Conservation (phyloP, 2,797 vertebrate genomes). For the Halcyon chelicuti region DNA sequence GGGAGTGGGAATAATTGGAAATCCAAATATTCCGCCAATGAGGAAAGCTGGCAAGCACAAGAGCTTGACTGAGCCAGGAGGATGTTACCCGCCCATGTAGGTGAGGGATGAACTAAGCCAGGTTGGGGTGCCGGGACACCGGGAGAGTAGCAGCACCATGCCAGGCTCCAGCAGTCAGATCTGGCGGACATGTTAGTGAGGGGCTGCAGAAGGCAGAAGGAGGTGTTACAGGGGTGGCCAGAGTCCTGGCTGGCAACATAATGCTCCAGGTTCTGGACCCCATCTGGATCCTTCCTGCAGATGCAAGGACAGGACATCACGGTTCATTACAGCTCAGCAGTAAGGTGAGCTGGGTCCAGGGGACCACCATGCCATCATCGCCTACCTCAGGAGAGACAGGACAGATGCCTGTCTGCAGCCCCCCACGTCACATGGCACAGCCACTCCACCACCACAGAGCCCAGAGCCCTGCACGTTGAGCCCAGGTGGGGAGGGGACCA, state of each 20-base stretch:
- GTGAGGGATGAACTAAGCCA: not conserved
- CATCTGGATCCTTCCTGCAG: rapidly evolving
- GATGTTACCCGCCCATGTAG: not conserved
- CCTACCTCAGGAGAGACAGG: not conserved
- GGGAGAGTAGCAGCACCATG: rapidly evolving
- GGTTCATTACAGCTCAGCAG: not conserved
- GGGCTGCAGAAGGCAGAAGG: not conserved
- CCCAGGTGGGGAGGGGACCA: too few relatives aligned
- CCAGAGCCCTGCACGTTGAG: rapidly evolving
- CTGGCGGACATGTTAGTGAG: rapidly evolving
- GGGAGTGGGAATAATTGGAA: conserved; percentile 9
- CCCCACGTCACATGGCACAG: not conserved
- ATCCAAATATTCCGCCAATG: not conserved
- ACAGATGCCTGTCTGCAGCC: not conserved
- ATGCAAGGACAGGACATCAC: rapidly evolving
- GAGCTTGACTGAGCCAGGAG: not conserved
- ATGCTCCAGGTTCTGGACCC: not conserved
- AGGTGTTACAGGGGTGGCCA: rapidly evolving
- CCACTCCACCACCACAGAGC: rapidly evolving
- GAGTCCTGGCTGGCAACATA: not conserved
- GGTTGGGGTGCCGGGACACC: rapidly evolving
- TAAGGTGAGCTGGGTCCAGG: not conserved
- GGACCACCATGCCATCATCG: not conserved
- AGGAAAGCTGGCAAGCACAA: not conserved
- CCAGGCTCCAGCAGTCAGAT: not conserved